phyloP scores from a whole-genome alignment of 2,797 vertebrate species.

The Xenopus petersii region DNA sequence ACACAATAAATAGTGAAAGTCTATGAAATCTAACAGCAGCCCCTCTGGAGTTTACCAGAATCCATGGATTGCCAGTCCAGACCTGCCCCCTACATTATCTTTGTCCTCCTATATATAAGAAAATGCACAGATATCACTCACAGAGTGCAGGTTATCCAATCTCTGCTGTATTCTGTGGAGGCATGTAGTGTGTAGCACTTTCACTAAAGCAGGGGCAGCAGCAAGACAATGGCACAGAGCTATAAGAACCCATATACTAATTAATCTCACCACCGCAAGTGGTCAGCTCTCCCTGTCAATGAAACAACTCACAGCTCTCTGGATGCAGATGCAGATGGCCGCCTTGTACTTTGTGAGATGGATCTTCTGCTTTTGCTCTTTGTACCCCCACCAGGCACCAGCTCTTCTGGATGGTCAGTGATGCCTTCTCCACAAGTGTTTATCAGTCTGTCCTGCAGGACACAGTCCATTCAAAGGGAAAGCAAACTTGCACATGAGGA shows the following conservation, averaged over 20 bases:
- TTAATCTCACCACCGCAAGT: too few relatives aligned
- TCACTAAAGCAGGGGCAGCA: too few relatives aligned
- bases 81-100: too few relatives aligned
- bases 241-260: too few relatives aligned
- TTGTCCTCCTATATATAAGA: too few relatives aligned
- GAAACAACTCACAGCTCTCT: slow-evolving; percentile 72
- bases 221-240: too few relatives aligned
- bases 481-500: background rate
- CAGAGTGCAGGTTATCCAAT: slow-evolving; percentile 78
- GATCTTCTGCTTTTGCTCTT: slow-evolving; percentile 63
- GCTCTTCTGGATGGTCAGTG: slow-evolving; percentile 82
- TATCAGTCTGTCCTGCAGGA: slow-evolving; percentile 78
- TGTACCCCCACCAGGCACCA: slow-evolving; percentile 88
- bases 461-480: background rate
- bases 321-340: slow-evolving; percentile 68
- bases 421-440: slow-evolving; percentile 76
- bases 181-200: too few relatives aligned
- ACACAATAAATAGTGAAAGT: too few relatives aligned
- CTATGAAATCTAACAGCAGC: too few relatives aligned
- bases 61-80: too few relatives aligned
- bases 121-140: slow-evolving; percentile 56
- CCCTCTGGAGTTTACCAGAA: too few relatives aligned
- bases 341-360: slow-evolving; percentile 67
- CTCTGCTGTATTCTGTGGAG: slow-evolving; percentile 59
- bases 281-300: too few relatives aligned